Base-by-base conservation (phyloP, 2,888 invertebrate species). In the Tenthredo mesomela region DNA sequence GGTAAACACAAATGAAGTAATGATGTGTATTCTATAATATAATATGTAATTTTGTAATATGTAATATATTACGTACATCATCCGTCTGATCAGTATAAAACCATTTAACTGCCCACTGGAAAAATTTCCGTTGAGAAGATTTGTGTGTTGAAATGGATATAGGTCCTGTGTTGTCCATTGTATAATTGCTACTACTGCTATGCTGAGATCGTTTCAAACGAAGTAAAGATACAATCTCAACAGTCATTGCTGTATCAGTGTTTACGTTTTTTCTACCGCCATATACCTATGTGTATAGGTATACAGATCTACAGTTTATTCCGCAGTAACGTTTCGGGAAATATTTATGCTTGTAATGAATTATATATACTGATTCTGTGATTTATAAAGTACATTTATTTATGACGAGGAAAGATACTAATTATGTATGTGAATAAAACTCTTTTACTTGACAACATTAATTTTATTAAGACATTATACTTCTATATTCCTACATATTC, bases 31-130 rank as follows among this genome's bases (percentile, higher is more conserved):
- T n/a, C 1, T 58, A 58, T 58, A 21, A 9, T n/a, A n/a, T 58
- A 21, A 61, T 61, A 61, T 12, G 25, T 84, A 18, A 61, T 10
- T 18, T 54, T 54, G n/a, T 54, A 54, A n/a, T 54, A 6, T 50
- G n/a, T 54, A n/a, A n/a, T 50, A 65, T 21, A 54, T 29, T 85
- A 87, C 87, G 86, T 82, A 89, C 89, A n/a, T 89, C 86, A 75
- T 88, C 87, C 2, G 85, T 58, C 54, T 78, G 43, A 84, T 89
- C 87, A 7, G 86, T 86, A 77, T 88, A 89, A 82, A 89, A 89
- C 91, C 91, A 90, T 85, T 89, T 89, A 2, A 89, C 86, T 10
- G 88, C 87, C 90, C 91, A 91, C 80, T 90, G 89, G 77, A 90
- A 89, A 87, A 90, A 91, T 77, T 88, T 88, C 84, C 87, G 87